Evolutionary conservation across 2,113 vertebrate genomes (phyloP), one percentile per base, ranked within the genome.

Genomic region (Sciurus niger): DNA sequence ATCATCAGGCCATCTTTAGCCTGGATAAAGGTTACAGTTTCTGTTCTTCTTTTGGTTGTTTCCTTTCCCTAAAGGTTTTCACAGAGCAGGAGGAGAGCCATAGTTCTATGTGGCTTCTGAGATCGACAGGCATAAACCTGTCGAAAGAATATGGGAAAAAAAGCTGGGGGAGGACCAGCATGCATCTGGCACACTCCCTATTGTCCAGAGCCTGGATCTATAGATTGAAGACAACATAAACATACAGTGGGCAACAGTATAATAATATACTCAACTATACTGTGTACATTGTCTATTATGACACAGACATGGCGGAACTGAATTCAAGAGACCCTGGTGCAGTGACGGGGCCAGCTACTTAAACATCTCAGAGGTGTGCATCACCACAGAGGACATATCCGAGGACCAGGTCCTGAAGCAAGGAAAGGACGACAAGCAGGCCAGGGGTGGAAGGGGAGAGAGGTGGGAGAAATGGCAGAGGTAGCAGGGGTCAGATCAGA

Each of bases 101-200:
- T 58, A 10, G 18, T 63, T 14, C 46, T 46, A 4, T 18, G 14
- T 55, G 12, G 17, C 2, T 6, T 4, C 11, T 17, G 58, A 55
- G 53, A 34, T n/a, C 37, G 22, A 53, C 24, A 92, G 22, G 20
- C 8, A 24, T 22, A 17, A 76, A 63, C 1, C 18, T 37, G 46
- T 2, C 72, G 28, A 55, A 34, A 74, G 37, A 8, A 28, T 22
- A 18, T 6, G 2, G 43, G 58, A 7, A 32, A 58, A n/a, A 79
- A 3, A 18, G 13, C 34, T 32, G 20, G 8, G 1, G 16, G 7
- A 68, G 53, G 40, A 20, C 6, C 0, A 40, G 11, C 8, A 53
- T 1, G 13, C 14, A 17, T 22, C 25, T 6, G 40, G 24, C 34
- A 73, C 11, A 6, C 6, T 24, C 46, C 78, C 68, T 18, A 82